Evolutionary conservation across 1,140 invertebrate genomes (phyloP).

Genomic region (Caerostris extrusa): DNA sequence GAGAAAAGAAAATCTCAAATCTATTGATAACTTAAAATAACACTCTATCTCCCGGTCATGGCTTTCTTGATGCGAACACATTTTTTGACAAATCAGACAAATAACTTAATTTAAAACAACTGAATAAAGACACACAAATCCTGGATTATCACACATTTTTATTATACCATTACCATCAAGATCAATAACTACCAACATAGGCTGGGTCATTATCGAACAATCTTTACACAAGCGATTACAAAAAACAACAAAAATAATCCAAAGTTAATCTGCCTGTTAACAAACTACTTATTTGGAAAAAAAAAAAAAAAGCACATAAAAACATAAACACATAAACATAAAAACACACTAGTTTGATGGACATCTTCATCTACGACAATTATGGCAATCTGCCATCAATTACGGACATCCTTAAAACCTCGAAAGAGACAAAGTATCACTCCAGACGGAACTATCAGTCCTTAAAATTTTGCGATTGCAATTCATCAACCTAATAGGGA

Average conservation of each 20-base stretch:
- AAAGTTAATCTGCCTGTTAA: not conserved
- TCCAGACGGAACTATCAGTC: not conserved
- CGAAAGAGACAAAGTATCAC: not conserved
- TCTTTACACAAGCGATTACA: constrained; percentile 26
- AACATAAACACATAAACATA: no score
- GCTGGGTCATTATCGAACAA: not conserved
- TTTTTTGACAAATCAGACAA: not conserved
- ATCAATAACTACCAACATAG: not conserved
- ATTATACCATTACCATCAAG: not conserved
- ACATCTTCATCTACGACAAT: not conserved
- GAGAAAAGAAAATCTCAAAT: no score
- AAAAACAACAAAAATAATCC: not conserved
- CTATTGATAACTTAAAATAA: no score
- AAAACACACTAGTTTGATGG: not conserved
- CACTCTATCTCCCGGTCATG: no score
- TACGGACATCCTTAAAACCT: not conserved
- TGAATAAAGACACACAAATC: not conserved
- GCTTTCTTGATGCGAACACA: not conserved
- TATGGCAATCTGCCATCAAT: not conserved
- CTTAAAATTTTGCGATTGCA: not conserved
- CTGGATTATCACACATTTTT: not conserved
- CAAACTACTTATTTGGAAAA: not conserved
- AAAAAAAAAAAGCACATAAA: no score
- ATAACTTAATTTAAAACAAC: not conserved
- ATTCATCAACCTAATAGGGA: not conserved